These are phyloP conservation scores for Stomorhina lunata DNA, from an alignment of 2,888 invertebrate genomes.

Conservation along the genomic window DNA sequence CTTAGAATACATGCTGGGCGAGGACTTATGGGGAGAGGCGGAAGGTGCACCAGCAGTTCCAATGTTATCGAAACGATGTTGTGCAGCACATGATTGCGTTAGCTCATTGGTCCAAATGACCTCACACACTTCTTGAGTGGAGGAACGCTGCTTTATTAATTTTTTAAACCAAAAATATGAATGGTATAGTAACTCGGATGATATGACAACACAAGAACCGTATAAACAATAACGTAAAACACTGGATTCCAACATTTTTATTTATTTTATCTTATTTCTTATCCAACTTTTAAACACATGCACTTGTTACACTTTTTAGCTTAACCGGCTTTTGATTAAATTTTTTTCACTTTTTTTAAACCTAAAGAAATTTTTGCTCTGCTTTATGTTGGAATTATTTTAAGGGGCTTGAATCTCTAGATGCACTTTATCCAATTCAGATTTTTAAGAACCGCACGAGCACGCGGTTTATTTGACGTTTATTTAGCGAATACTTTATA, in stretches of 20 bases:
- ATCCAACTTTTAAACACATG: not conserved
- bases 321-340: slow-evolving; percentile 6
- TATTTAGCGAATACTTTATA: not conserved
- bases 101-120: slow-evolving; percentile 69
- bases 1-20: slow-evolving; percentile 16
- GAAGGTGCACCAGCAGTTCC: not conserved
- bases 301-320: slow-evolving; percentile 19
- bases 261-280: not conserved
- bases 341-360: slow-evolving; percentile 11
- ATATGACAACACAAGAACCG: slow-evolving; percentile 51
- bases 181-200: slow-evolving; percentile 64
- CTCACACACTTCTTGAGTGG: slow-evolving; percentile 57
- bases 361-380: slow-evolving; percentile 42
- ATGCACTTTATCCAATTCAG: slow-evolving; percentile 35
- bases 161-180: slow-evolving; percentile 52
- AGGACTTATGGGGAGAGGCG: not conserved
- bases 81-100: slow-evolving; percentile 63
- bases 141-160: not conserved
- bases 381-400: slow-evolving; percentile 43
- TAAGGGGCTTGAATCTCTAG: not conserved
- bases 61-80: slow-evolving; percentile 21
- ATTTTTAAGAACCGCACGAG: not conserved
- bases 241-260: slow-evolving; percentile 51
- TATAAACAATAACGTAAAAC: slow-evolving; percentile 60
- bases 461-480: slow-evolving; percentile 51